Evolutionary conservation across 1,140 invertebrate species (phyloP), one percentile per base, ranked within the genome.

Genomic region (Mycetomoellerius zeteki): DNA sequence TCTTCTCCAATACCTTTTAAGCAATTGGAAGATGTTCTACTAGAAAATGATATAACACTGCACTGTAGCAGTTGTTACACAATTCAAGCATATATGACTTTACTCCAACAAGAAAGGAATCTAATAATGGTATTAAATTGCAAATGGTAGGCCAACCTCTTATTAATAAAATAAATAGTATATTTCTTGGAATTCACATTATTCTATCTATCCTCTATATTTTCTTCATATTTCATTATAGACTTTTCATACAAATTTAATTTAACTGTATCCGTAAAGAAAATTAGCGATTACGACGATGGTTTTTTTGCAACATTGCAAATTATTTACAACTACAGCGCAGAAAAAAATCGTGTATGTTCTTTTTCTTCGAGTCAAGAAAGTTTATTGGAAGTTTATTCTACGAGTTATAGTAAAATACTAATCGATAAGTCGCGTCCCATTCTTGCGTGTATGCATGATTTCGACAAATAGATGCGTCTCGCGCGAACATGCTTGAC

Each of bases 401-500:
- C 14, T 30, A 21, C 21, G n/a, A n/a, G 3, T 43, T n/a, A 14
- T 50, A 67, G 27, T 33, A 37, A 62, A 19, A 27, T 5, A 24
- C n/a, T 47, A 56, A 37, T 73, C 50, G 4, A 43, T 24, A 24
- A 58, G 14, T 47, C 64, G 27, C 19, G 16, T 21, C 7, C 33
- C 8, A 24, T 64, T 81, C 16, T 56, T 37, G 77, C 14, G 7
- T 52, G 7, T 54, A 8, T 37, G 64, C 21, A 56, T 27, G 24
- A 81, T 71, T 58, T 10, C 16, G 78, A 27, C 10, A n/a, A 78
- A n/a, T 52, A 30, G 12, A 50, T 65, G 43, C 33, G 64, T 37
- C 27, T 64, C 58, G 47, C 21, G 7, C 47, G 19, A 62, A 43
- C 37, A 43, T 43, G 37, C 37, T 6, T 6, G 47, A 52, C 10